Base-by-base conservation (phyloP, 2,797 vertebrate species). In the Molothrus ater region DNA sequence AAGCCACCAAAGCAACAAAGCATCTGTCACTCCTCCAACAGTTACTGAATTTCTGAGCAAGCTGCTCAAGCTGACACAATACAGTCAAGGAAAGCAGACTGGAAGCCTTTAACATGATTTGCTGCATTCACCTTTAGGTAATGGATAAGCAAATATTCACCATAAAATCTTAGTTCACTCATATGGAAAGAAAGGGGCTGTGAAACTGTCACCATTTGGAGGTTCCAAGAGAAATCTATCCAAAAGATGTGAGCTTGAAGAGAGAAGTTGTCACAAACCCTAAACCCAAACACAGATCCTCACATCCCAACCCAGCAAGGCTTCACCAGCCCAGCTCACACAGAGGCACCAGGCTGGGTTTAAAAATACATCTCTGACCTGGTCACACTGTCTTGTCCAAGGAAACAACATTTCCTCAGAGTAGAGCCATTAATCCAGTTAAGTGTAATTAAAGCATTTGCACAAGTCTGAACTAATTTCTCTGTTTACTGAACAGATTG, bases 401-500 rank as follows among this genome's bases (percentile, higher is more conserved):
- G 85, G 96, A 93, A 95, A 94, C 28, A 88, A 38, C 70, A 74
- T 95, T 82, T 95, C 90, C 74, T 96, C 80, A 32, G 86, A 95
- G 94, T 26, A 92, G 93, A 96, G 86, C 74, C 93, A 92, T 96
- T 95, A 96, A 96, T 96, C 93, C 93, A 94, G 93, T 92, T 96
- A 95, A 93, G 85, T 64, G 84, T 94, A 96, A 96, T 96, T 95
- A 97, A 96, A 91, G 82, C 92, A 91, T 96, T 93, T 95, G 78
- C 94, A 91, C 91, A 76, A 95, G 85, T 93, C 92, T 80, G 82
- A 94, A 97, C 87, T 93, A 92, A 93, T 94, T 95, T 95, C 90
- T 94, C 91, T 95, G 94, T 96, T 97, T 96, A 96, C 93, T 91
- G 90, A 96, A 88, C 79, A 95, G 94, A 94, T 82, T 97, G 94